Evolutionary conservation across 2,113 vertebrate genomes (phyloP).

Genomic region (Notarius quadriscutis): DNA sequence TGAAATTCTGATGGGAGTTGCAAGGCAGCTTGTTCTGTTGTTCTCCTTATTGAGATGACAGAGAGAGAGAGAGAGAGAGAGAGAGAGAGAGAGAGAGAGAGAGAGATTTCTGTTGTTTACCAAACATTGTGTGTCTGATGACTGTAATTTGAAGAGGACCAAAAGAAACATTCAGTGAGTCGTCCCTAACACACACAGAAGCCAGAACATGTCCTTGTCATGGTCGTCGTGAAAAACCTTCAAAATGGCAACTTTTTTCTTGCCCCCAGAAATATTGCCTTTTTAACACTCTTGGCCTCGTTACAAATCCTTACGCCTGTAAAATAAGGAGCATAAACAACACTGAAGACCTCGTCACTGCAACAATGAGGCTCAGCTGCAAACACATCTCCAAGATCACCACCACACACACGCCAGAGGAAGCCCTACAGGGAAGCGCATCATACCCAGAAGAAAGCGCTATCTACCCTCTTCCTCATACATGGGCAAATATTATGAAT

Average conservation of each 20-base stretch:
- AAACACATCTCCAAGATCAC: too few relatives aligned
- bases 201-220: background rate
- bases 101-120: constrained; percentile 16
- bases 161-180: background rate
- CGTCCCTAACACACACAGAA: background rate
- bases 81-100: constrained; percentile 25
- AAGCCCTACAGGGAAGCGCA: background rate
- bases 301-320: background rate
- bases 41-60: constrained; percentile 37
- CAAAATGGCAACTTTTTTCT: background rate
- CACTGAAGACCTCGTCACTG: background rate
- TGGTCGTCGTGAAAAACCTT: background rate
- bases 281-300: background rate
- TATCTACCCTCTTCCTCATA: background rate
- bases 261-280: background rate
- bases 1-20: constrained; percentile 48
- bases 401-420: too few relatives aligned
- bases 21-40: constrained; percentile 37
- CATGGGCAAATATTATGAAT: too few relatives aligned
- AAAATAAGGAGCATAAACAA: background rate
- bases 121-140: constrained; percentile 16
- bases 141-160: constrained; percentile 3
- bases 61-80: constrained; percentile 1
- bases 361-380: too few relatives aligned
- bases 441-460: background rate